Conservation (phyloP, 2,797 vertebrate genomes). For the Acanthurus lineatus region DNA sequence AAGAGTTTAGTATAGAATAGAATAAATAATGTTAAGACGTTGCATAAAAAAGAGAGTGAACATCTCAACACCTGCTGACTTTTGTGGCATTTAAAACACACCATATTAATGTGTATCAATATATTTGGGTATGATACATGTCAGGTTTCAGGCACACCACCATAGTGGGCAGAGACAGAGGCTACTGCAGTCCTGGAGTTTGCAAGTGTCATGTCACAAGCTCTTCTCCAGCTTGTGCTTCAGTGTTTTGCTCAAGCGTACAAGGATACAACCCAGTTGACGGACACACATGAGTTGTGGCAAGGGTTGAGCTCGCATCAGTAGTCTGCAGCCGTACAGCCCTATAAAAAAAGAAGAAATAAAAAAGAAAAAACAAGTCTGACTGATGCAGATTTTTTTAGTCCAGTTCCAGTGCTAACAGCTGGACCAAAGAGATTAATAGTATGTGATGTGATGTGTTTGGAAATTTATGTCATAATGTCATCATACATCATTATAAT, state of each 20-base stretch:
- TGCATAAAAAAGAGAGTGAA: constrained; percentile 13
- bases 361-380: constrained; percentile 19
- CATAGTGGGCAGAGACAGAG: background rate
- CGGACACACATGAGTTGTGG: constrained; percentile 17
- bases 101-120: background rate
- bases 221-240: constrained; percentile 8
- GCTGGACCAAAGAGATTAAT: constrained; percentile 3
- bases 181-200: constrained; percentile 6
- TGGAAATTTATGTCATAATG: constrained; percentile 8
- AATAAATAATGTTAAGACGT: constrained; percentile 13
- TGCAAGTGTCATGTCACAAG: constrained; percentile 14
- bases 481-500: constrained; percentile 8
- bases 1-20: background rate
- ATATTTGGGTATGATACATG: background rate
- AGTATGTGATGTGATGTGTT: constrained; percentile 7
- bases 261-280: background rate
- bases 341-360: background rate
- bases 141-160: too few relatives aligned
- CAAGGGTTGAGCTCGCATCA: constrained; percentile 23
- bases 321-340: constrained; percentile 16
- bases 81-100: constrained; percentile 10
- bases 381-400: background rate
- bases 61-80: constrained; percentile 3
- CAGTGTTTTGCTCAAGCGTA: constrained; percentile 15
- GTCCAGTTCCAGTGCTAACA: background rate